Evolutionary conservation across 2,888 invertebrate species (phyloP).

Genomic region (Miltochrista miniata): DNA sequence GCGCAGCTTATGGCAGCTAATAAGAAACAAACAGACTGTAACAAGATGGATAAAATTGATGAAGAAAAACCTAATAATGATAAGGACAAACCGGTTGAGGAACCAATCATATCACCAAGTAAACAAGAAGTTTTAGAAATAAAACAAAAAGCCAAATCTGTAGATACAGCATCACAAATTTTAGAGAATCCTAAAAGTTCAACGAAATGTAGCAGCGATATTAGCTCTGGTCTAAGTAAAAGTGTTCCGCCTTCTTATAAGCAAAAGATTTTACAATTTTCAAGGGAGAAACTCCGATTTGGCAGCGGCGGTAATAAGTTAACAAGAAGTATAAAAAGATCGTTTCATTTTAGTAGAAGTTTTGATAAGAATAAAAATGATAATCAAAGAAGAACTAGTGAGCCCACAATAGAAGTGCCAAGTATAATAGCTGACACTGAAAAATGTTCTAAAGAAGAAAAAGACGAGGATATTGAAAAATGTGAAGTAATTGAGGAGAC

Average conservation of each 20-base stretch:
- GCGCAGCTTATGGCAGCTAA: conserved; percentile 71
- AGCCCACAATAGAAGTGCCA: conserved; percentile 67
- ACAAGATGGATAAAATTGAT: conserved; percentile 75
- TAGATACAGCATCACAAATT: conserved; percentile 75
- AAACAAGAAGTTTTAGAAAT: conserved; percentile 45
- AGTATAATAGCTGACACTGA: conserved; percentile 53
- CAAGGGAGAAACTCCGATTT: conserved; percentile 75
- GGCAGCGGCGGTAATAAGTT: conserved; percentile 75
- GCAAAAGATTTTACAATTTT: conserved; percentile 77
- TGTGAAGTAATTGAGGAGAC: conserved; percentile 73
- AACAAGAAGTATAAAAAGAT: conserved; percentile 77
- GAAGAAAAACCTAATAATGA: conserved; percentile 64
- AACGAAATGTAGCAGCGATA: conserved; percentile 69
- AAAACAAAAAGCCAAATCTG: conserved; percentile 62
- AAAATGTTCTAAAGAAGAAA: conserved; percentile 70
- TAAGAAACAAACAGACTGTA: conserved; percentile 63
- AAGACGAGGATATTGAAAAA: conserved; percentile 73
- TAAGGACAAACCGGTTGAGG: conserved; percentile 47
- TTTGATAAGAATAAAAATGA: conserved; percentile 75
- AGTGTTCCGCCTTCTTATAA: conserved; percentile 81
- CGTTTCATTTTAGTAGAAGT: conserved; percentile 76
- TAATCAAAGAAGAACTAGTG: conserved; percentile 70
- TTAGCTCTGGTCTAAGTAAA: conserved; percentile 73
- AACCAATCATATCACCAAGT: conserved; percentile 31
- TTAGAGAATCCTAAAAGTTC: conserved; percentile 74